Conservation (phyloP, 2,797 vertebrate genomes). For the Takifugu rubripes region DNA sequence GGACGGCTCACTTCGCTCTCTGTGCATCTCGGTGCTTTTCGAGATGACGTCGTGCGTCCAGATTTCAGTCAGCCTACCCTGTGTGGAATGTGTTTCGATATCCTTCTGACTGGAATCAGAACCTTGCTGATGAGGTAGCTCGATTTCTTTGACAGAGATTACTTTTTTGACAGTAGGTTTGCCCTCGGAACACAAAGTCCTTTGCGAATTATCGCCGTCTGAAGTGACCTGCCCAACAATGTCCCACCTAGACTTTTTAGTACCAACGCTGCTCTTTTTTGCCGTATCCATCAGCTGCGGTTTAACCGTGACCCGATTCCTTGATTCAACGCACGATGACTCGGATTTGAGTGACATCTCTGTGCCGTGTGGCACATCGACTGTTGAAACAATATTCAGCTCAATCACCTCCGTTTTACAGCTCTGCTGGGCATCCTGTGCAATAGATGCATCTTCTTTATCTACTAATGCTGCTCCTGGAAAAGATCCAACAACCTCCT, state of each 20-base stretch:
- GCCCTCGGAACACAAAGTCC: constrained; percentile 45
- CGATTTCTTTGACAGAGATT: constrained; percentile 66
- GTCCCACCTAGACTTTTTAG: constrained; percentile 80
- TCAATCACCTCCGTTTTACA: constrained; percentile 55
- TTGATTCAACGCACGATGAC: constrained; percentile 35
- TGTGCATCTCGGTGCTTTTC: constrained; percentile 29
- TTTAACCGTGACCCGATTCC: constrained; percentile 39
- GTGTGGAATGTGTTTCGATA: constrained; percentile 49
- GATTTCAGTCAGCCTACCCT: constrained; percentile 23
- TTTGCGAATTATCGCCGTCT: constrained; percentile 60
- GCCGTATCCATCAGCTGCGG: constrained; percentile 39
- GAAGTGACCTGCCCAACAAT: constrained; percentile 73
- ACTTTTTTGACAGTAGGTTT: constrained; percentile 60
- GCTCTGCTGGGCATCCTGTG: constrained; percentile 56
- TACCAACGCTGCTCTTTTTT: constrained; percentile 50
- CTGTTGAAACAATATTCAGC: constrained; percentile 25
- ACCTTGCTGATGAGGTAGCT: constrained; percentile 18
- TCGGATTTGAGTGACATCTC: constrained; percentile 28
- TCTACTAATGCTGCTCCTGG: constrained; percentile 39
- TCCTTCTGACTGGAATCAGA: constrained; percentile 18
- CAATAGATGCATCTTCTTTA: constrained; percentile 37
- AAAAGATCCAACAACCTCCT: constrained; percentile 42
- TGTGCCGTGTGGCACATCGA: constrained; percentile 21
- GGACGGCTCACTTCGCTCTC: constrained; percentile 53
- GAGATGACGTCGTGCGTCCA: constrained; percentile 30